Base-by-base conservation (phyloP, 2,113 vertebrate species). In the Geococcyx californianus region DNA sequence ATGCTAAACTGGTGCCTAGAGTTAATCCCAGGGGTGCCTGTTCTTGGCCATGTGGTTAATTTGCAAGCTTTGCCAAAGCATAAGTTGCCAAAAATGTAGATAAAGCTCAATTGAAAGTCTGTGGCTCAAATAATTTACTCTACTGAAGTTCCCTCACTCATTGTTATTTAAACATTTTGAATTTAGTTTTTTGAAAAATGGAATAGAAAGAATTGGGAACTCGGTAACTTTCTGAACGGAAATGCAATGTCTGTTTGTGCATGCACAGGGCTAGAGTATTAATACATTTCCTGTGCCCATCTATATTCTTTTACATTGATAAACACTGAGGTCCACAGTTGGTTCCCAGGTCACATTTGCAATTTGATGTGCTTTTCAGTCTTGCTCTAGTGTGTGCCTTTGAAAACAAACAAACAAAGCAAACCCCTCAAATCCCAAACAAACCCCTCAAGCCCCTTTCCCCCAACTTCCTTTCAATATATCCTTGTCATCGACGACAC, bases 61-160 rank as follows among this genome's bases (percentile, higher is more conserved):
- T 87, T 95, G 23, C 38, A 93, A 93, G 34, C n/a, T 70, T 33
- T 90, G 67, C 34, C 68, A 62, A 88, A 88, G 42, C 11, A 5
- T 26, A n/a, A 55, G 68, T 87, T 95, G 56, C 68, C 75, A 95
- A 93, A 94, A 93, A 81, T 92, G n/a, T 75, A 80, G 87, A 93
- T 77, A 85, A 93, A 95, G 77, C 10, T 34, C 74, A 74, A 72
- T 83, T 83, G 66, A 91, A 42, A 80, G 77, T 64, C 34, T 72
- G 73, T 72, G 69, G 29, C 73, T 94, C 64, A 78, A 89, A 70
- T 59, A 58, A 80, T 81, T 94, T 86, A 58, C 79, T 93, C 8
- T 28, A 11, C 44, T 93, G 60, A 87, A 84, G 66, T 78, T 92
- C 85, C 42, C 34, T 81, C 25, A 4, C 25, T 89, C 36, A 36